Conservation (phyloP, 2,797 vertebrate genomes). For the Anniella stebbinsi region DNA sequence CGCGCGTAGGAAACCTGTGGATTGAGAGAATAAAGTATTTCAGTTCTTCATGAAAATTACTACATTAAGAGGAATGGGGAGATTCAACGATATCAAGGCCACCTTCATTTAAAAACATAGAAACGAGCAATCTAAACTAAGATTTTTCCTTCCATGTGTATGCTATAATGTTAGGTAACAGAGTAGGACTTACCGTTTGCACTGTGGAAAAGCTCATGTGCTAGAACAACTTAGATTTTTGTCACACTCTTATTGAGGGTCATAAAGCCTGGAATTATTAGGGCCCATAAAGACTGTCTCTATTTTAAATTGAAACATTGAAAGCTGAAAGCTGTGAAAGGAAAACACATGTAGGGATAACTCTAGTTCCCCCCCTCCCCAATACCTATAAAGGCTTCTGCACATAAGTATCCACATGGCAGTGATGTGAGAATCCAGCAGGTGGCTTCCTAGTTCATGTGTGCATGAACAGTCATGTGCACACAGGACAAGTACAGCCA, state of each 20-base stretch:
- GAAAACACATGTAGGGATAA: background rate
- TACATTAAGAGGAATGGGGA: background rate
- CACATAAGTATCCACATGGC: background rate
- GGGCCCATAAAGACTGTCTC: background rate
- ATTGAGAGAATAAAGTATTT: conserved; percentile 28
- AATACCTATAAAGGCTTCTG: background rate
- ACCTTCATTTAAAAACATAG: background rate
- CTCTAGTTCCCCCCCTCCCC: background rate
- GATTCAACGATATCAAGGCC: background rate
- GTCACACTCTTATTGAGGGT: background rate
- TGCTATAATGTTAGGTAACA: background rate
- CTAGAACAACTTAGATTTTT: background rate
- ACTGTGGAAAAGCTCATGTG: background rate
- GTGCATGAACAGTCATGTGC: background rate
- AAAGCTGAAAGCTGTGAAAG: background rate
- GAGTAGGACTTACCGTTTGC: background rate
- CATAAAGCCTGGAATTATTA: background rate
- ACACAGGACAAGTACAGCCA: background rate
- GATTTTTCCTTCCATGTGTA: background rate
- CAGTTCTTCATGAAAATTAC: background rate
- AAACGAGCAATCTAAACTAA: background rate
- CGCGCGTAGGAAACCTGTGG: conserved; percentile 95
- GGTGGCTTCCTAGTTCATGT: background rate
- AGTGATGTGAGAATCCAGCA: background rate
- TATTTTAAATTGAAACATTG: no score